A percentile compares a stretch with the other conserved stretches of the same genome.
phyloP scores from a whole-genome alignment of 2,888 invertebrate genomes.

The Drosophila longiperda region DNA sequence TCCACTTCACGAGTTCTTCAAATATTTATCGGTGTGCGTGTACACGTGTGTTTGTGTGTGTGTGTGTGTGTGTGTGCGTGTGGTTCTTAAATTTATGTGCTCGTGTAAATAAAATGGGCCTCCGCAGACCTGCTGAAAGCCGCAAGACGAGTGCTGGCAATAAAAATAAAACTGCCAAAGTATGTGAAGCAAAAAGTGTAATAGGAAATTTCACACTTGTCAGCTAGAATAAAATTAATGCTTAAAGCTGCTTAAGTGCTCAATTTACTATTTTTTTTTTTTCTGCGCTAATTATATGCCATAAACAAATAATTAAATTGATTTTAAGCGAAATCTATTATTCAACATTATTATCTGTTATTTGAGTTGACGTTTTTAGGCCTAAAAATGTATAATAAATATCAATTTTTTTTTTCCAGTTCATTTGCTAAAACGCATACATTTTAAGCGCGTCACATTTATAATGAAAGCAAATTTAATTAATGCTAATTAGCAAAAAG shows the following conservation, averaged over 20 bases:
- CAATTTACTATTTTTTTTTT: background rate
- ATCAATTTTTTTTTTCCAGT: background rate
- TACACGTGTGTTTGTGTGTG: slow-evolving; percentile 20
- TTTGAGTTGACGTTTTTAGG: background rate
- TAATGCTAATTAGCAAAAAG: slow-evolving; percentile 51
- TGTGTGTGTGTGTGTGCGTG: slow-evolving; percentile 15
- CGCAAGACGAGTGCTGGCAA: slow-evolving; percentile 66
- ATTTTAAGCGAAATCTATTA: background rate
- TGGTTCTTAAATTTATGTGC: slow-evolving; percentile 73
- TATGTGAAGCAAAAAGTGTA: slow-evolving; percentile 52
- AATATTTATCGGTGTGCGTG: slow-evolving; percentile 65
- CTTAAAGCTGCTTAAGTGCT: background rate
- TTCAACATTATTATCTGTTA: background rate
- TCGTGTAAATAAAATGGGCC: slow-evolving; percentile 68
- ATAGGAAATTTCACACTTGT: slow-evolving; percentile 28
- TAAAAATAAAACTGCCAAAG: slow-evolving; percentile 53
- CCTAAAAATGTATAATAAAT: slow-evolving; percentile 8
- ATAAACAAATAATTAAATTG: background rate
- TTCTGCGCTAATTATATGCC: background rate
- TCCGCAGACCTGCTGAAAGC: slow-evolving; percentile 64
- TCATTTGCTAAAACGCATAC: slow-evolving; percentile 30
- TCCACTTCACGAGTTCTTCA: slow-evolving; percentile 50
- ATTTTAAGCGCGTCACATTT: slow-evolving; percentile 38
- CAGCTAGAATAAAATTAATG: slow-evolving; percentile 10
- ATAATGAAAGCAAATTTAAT: slow-evolving; percentile 56